Percentiles rank a stretch among this genome's conserved stretches.
phyloP scores from a whole-genome alignment of 2,113 vertebrate genomes.

The Glaucomys volans region DNA sequence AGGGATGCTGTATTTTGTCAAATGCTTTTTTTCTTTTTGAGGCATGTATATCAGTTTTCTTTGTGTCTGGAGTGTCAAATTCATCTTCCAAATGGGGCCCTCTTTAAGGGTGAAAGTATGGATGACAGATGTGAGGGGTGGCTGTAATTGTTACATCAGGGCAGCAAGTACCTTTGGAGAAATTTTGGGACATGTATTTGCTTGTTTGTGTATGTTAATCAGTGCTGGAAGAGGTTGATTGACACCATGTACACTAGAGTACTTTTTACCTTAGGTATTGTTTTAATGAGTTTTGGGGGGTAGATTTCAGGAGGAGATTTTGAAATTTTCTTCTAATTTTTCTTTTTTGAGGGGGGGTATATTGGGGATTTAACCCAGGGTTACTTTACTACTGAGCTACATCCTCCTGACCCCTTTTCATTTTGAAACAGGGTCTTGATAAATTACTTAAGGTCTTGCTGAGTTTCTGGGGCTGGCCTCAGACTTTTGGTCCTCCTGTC shows the following conservation, averaged over 20 bases:
- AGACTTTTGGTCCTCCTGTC: no score
- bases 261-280: background rate
- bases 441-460: no score
- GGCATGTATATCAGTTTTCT: background rate
- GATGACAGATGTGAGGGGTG: background rate
- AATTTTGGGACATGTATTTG: background rate
- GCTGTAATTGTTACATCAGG: background rate
- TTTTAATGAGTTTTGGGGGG: conserved; percentile 5
- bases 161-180: background rate
- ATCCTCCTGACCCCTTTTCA: no score
- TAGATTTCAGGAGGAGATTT: conserved; percentile 4
- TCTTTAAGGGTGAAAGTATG: background rate
- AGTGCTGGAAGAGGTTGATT: background rate
- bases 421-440: no score
- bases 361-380: no score
- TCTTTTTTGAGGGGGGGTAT: no score
- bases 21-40: background rate
- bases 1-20: no score
- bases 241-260: background rate
- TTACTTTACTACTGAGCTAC: no score
- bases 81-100: background rate
- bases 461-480: no score
- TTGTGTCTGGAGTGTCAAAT: background rate
- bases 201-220: background rate
- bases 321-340: background rate